phyloP scores from a whole-genome alignment of 2,113 vertebrate genomes.

The Petroica traversi region DNA sequence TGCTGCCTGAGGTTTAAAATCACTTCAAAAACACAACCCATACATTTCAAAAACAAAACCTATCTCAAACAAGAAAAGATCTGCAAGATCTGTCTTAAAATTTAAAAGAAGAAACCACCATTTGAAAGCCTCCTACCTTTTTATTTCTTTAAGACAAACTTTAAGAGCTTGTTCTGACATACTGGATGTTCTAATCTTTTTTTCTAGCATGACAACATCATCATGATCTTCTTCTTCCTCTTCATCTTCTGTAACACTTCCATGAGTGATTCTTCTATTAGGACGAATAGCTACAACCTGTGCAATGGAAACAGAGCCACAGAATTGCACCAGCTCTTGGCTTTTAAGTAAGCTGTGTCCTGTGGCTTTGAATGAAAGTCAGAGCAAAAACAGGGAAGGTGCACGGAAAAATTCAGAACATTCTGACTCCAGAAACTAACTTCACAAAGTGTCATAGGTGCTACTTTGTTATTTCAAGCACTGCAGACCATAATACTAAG shows the following conservation, averaged over 20 bases:
- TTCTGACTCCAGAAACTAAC: neutral
- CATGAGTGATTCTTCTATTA: conserved; percentile 78
- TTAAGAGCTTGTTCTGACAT: conserved; percentile 92
- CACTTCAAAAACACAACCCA: neutral
- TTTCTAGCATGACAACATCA: conserved; percentile 86
- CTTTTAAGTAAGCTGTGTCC: neutral
- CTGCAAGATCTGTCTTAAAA: neutral
- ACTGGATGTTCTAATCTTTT: conserved; percentile 83
- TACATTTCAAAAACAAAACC: neutral
- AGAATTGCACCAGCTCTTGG: neutral
- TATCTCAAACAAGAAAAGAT: neutral
- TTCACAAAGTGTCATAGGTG: neutral
- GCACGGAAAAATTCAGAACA: neutral
- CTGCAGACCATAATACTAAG: neutral
- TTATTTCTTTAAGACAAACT: conserved; percentile 94
- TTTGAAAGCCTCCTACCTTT: conserved; percentile 75
- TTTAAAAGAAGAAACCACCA: neutral
- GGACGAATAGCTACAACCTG: conserved; percentile 84
- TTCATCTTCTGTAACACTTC: conserved; percentile 79
- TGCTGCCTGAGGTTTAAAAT: neutral
- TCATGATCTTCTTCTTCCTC: conserved; percentile 91
- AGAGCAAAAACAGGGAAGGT: neutral
- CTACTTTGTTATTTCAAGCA: neutral
- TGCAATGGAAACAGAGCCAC: neutral
- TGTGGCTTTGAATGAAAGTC: neutral